These are phyloP conservation scores for Pantherophis guttatus DNA, from an alignment of 2,113 vertebrate genomes.

Conservation along the genomic window DNA sequence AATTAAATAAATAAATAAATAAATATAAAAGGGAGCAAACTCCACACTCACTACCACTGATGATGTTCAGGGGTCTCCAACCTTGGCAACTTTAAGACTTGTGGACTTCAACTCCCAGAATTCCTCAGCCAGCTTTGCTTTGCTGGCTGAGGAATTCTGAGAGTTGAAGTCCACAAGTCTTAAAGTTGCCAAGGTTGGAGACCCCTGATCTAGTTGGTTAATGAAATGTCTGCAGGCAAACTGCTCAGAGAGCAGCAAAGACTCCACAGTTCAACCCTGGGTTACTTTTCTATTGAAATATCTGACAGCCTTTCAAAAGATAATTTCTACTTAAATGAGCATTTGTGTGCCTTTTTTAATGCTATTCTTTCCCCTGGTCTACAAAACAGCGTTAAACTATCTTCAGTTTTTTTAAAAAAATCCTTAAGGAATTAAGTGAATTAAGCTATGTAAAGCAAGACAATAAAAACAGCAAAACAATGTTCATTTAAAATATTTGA, in stretches of 20 bases:
- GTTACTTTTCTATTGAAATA: neutral
- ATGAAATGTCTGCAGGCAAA: neutral
- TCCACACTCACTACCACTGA: neutral
- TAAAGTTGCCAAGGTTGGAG: no score
- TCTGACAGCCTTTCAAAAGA: neutral
- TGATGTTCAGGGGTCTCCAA: neutral
- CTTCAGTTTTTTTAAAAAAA: neutral
- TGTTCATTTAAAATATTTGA: neutral
- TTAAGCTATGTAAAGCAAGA: neutral
- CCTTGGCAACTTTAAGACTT: no score
- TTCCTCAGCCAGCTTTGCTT: no score
- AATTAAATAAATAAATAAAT: neutral
- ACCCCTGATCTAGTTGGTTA: neutral
- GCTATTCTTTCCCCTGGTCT: neutral
- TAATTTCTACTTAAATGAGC: neutral
- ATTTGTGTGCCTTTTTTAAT: neutral
- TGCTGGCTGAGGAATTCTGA: no score
- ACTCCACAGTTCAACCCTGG: neutral
- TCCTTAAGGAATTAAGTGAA: neutral
- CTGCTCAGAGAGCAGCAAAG: neutral
- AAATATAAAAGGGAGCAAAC: neutral
- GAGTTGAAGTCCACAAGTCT: no score
- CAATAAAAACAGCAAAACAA: neutral
- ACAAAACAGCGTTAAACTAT: neutral
- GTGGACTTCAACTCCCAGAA: no score